A percentile compares a stretch with the other conserved stretches of the same genome.
Conservation (phyloP, 2,113 vertebrate genomes). For the Scortum barcoo region DNA sequence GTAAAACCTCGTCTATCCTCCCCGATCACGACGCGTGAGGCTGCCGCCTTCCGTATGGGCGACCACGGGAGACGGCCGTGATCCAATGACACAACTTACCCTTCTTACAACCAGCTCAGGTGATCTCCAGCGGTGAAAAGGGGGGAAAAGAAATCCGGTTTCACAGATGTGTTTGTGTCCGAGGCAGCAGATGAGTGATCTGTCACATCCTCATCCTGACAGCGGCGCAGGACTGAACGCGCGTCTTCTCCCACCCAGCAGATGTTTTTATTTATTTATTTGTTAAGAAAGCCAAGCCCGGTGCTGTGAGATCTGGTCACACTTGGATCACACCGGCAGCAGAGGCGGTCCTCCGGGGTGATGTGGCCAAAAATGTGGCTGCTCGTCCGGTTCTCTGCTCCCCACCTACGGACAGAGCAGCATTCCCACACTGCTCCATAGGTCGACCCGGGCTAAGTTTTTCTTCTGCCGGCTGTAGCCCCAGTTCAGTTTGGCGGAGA, state of each 20-base stretch:
- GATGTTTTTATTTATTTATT: too few relatives aligned
- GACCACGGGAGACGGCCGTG: slow-evolving; percentile 38
- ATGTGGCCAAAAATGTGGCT: slow-evolving; percentile 43
- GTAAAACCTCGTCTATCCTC: slow-evolving; percentile 30
- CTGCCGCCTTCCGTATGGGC: slow-evolving; percentile 52
- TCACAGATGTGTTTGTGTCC: slow-evolving; percentile 35
- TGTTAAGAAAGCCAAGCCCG: slow-evolving; percentile 52
- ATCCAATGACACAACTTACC: slow-evolving; percentile 78
- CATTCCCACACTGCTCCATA: slow-evolving; percentile 82
- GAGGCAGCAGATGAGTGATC: slow-evolving; percentile 48
- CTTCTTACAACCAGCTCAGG: slow-evolving; percentile 68
- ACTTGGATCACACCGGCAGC: slow-evolving; percentile 35
- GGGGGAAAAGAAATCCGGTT: slow-evolving; percentile 56
- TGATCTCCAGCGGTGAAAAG: slow-evolving; percentile 60
- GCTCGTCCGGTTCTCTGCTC: slow-evolving; percentile 61
- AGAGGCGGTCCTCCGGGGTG: slow-evolving; percentile 33
- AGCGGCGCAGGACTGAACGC: slow-evolving; percentile 59
- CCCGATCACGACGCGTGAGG: slow-evolving; percentile 66
- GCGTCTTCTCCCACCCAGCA: slow-evolving; percentile 44
- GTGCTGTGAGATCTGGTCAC: slow-evolving; percentile 42
- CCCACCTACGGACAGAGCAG: slow-evolving; percentile 74
- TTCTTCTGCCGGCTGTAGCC: slow-evolving; percentile 78
- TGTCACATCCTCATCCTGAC: slow-evolving; percentile 84
- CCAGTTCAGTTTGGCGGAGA: slow-evolving; percentile 76
- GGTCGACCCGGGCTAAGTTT: slow-evolving; percentile 82